phyloP scores from a whole-genome alignment of 2,888 invertebrate genomes.

The Darwinula stevensoni region DNA sequence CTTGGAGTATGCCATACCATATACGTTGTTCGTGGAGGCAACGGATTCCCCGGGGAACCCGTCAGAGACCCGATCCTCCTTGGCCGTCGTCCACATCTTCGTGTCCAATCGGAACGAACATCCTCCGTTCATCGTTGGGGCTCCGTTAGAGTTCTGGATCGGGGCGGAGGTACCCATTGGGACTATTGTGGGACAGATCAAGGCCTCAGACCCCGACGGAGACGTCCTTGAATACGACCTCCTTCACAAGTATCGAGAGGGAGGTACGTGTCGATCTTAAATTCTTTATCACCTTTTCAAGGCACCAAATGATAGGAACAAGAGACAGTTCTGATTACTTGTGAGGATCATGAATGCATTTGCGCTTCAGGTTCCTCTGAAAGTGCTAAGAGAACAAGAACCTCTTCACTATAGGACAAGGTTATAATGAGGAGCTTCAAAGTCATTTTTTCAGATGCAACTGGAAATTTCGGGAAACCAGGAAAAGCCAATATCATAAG shows the following conservation, averaged over 20 bases:
- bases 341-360: too few relatives aligned
- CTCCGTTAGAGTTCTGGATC: slow-evolving; percentile 70
- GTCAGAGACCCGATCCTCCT: slow-evolving; percentile 44
- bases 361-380: too few relatives aligned
- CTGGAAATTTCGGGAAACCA: too few relatives aligned
- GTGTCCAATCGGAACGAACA: slow-evolving; percentile 17
- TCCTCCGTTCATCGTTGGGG: slow-evolving; percentile 44
- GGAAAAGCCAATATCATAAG: too few relatives aligned
- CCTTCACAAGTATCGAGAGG: slow-evolving; percentile 50
- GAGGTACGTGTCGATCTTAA: slow-evolving; percentile 23
- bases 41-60: slow-evolving; percentile 54
- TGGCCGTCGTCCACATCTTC: slow-evolving; percentile 57
- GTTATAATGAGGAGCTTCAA: too few relatives aligned
- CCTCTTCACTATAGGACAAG: too few relatives aligned
- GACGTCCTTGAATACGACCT: slow-evolving; percentile 34
- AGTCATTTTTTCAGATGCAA: too few relatives aligned
- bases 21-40: slow-evolving; percentile 53
- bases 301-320: neutral
- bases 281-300: slow-evolving; percentile 1
- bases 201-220: slow-evolving; percentile 33
- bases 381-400: too few relatives aligned
- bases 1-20: slow-evolving; percentile 17
- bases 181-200: slow-evolving; percentile 55
- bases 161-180: slow-evolving; percentile 56
- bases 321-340: too few relatives aligned